Evolutionary conservation across 2,888 invertebrate genomes (phyloP).

Genomic region (Pterostichus madidus): DNA sequence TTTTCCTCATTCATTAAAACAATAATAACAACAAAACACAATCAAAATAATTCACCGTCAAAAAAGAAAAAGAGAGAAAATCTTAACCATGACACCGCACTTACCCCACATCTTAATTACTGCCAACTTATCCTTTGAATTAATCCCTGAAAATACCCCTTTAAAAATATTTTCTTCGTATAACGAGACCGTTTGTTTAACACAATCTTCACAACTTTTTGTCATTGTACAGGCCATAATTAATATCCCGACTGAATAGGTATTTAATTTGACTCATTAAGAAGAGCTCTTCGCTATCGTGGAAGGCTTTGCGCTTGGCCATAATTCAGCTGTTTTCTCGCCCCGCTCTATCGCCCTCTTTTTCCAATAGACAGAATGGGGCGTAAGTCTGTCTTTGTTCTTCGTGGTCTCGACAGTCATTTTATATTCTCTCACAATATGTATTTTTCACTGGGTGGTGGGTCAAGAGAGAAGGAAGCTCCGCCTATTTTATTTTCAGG

Average conservation of each 20-base stretch:
- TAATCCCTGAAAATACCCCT: conserved; percentile 34
- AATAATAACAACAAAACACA: no score
- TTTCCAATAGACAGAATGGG: not conserved
- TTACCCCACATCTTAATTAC: conserved; percentile 40
- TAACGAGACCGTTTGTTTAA: conserved; percentile 60
- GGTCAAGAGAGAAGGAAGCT: conserved; percentile 36
- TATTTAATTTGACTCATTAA: conserved; percentile 66
- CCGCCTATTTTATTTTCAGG: not conserved
- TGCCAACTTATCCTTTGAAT: conserved; percentile 30
- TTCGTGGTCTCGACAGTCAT: conserved; percentile 23
- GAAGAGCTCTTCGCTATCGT: conserved; percentile 21
- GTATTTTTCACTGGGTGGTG: conserved; percentile 28
- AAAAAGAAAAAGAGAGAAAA: no score
- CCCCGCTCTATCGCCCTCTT: conserved; percentile 1
- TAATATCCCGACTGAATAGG: conserved; percentile 59
- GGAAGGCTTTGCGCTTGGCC: conserved; percentile 16
- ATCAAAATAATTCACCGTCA: no score
- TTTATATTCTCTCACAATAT: conserved; percentile 58
- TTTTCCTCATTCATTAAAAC: no score
- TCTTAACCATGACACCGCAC: no score
- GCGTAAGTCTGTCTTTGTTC: conserved; percentile 20
- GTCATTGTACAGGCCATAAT: conserved; percentile 57
- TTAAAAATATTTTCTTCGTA: conserved; percentile 43
- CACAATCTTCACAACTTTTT: conserved; percentile 47
- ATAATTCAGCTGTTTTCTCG: not conserved